Evolutionary conservation across 2,797 vertebrate species (phyloP).

Genomic region (Peromyscus eremicus): DNA sequence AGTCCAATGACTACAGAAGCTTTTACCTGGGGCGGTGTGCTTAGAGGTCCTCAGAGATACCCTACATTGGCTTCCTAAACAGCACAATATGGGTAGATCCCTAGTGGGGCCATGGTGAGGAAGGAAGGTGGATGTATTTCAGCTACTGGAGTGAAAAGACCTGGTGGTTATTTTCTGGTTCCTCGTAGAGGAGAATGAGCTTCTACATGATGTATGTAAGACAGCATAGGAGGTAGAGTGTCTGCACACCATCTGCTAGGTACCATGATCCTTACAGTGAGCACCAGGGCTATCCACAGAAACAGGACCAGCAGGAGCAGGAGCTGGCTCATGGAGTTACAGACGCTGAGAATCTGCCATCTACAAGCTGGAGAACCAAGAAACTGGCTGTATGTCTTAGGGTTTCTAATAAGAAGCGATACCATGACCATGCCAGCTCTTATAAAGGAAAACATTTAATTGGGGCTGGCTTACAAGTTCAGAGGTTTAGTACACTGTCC

Average conservation of each 20-base stretch:
- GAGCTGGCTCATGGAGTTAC: no score
- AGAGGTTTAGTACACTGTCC: neutral
- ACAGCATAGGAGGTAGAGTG: rapidly evolving
- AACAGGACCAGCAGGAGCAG: no score
- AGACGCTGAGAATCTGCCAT: no score
- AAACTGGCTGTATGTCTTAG: no score
- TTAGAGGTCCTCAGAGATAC: neutral
- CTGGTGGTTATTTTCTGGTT: neutral
- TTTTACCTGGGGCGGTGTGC: neutral
- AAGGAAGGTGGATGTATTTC: neutral
- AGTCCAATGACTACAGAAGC: neutral
- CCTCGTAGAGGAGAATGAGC: neutral
- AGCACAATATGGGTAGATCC: neutral
- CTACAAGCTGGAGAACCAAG: no score
- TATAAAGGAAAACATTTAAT: no score
- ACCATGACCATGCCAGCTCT: no score
- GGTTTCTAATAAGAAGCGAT: no score
- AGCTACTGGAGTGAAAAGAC: neutral
- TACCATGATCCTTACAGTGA: no score
- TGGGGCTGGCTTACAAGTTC: neutral
- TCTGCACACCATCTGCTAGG: neutral
- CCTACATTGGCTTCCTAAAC: neutral
- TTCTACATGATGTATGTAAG: neutral
- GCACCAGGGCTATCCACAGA: no score
- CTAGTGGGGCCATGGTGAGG: neutral